phyloP scores from a whole-genome alignment of 2,888 invertebrate species.

The Drepanosiphum platanoidis region DNA sequence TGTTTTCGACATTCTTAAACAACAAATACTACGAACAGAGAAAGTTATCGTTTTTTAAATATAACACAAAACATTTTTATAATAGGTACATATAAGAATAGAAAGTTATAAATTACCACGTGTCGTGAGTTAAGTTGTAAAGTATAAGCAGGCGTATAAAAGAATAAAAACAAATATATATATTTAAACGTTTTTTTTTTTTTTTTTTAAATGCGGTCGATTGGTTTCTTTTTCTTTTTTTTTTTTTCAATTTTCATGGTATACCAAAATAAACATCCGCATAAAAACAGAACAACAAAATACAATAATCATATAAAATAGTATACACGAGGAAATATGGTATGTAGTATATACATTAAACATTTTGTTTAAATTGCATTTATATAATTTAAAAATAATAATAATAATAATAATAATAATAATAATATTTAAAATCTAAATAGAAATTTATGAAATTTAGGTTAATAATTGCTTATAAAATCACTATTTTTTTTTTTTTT shows the following conservation, averaged over 20 bases:
- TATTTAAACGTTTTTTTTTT: not conserved
- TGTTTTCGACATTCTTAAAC: not conserved
- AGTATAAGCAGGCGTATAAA: not conserved
- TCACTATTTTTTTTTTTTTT: conserved; percentile 58
- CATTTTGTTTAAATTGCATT: conserved; percentile 43
- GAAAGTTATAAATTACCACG: too few species aligned
- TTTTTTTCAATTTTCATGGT: conserved; percentile 55
- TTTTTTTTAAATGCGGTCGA: conserved; percentile 46
- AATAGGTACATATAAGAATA: too few species aligned
- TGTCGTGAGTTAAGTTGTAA: too few species aligned
- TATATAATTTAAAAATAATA: conserved; percentile 54
- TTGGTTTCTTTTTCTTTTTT: too few species aligned
- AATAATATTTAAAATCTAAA: conserved; percentile 31
- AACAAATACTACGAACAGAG: not conserved
- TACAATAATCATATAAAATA: conserved; percentile 61
- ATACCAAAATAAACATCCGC: conserved; percentile 59
- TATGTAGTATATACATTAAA: conserved; percentile 53
- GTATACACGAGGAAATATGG: conserved; percentile 55
- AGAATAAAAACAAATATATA: conserved; percentile 4
- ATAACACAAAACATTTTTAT: not conserved
- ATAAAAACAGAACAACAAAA: conserved; percentile 61
- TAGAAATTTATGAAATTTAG: conserved; percentile 61
- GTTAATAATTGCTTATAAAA: conserved; percentile 54
- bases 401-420: conserved; percentile 33
- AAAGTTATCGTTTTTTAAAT: not conserved